A percentile compares a stretch with the other conserved stretches of the same genome.
phyloP scores from a whole-genome alignment of 2,113 vertebrate species.

The Sceloporus undulatus region DNA sequence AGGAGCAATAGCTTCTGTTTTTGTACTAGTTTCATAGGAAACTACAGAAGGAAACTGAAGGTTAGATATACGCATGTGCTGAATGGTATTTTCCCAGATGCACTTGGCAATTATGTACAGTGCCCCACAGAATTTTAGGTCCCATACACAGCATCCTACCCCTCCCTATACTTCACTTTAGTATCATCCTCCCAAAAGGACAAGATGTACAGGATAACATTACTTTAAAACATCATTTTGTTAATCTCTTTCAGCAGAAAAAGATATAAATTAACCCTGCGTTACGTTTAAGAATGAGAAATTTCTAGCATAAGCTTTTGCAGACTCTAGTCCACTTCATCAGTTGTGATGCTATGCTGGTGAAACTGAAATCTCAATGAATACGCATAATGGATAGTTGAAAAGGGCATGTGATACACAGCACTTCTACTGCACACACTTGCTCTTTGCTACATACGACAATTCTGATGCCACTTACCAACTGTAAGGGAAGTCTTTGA shows the following conservation, averaged over 20 bases:
- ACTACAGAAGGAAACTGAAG: conserved; percentile 69
- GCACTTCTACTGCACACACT: not conserved
- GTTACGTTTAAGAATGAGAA: too few relatives aligned
- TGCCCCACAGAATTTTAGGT: not conserved
- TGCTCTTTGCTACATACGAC: not conserved
- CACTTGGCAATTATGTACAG: not conserved
- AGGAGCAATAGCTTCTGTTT: conserved; percentile 43
- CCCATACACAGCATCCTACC: not conserved
- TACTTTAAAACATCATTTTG: too few relatives aligned
- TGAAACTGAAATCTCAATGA: too few relatives aligned
- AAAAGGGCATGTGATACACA: not conserved
- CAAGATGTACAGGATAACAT: too few relatives aligned
- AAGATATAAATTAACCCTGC: too few relatives aligned
- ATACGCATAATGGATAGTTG: not conserved
- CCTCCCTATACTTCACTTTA: not conserved
- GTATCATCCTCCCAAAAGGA: not conserved
- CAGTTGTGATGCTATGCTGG: too few relatives aligned
- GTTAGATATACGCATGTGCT: not conserved
- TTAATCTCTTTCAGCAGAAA: too few relatives aligned
- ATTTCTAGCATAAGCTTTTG: too few relatives aligned
- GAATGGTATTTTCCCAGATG: not conserved
- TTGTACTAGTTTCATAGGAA: conserved; percentile 63
- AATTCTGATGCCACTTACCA: conserved; percentile 61
- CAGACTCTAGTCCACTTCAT: too few relatives aligned
- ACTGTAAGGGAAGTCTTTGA: conserved; percentile 73